phyloP scores from a whole-genome alignment of 2,797 vertebrate species.

The Furcifer pardalis region DNA sequence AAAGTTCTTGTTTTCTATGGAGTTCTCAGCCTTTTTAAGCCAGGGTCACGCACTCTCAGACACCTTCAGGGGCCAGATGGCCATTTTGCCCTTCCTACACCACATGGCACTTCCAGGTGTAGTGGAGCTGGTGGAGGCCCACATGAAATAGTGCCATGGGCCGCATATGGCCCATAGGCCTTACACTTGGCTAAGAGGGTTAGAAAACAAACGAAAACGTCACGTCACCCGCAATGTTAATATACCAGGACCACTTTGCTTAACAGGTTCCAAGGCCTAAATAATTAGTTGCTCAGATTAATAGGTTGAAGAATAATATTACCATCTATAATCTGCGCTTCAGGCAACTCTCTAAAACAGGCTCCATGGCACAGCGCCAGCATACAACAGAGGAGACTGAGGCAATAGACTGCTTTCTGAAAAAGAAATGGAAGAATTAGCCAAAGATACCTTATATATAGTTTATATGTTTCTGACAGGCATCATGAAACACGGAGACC shows the following conservation, averaged over 20 bases:
- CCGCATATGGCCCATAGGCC: too few species aligned
- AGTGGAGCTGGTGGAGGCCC: too few species aligned
- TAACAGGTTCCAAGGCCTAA: background rate
- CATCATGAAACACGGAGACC: too few species aligned
- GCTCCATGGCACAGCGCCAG: background rate
- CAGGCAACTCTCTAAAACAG: fast-evolving
- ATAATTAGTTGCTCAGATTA: background rate
- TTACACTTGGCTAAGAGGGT: background rate
- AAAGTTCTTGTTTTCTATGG: too few species aligned
- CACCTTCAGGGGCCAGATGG: too few species aligned
- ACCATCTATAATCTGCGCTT: background rate
- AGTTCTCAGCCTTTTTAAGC: too few species aligned
- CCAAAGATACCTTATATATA: background rate
- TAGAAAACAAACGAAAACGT: background rate
- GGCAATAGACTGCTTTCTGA: background rate
- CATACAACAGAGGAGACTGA: background rate
- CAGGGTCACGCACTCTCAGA: too few species aligned
- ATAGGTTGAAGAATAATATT: background rate
- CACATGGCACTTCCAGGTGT: too few species aligned
- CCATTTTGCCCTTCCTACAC: too few species aligned
- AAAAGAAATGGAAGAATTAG: background rate
- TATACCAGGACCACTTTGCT: background rate
- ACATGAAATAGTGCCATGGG: too few species aligned
- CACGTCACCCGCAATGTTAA: background rate
- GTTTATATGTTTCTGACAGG: background rate